A percentile compares a stretch with the other conserved stretches of the same genome.
Conservation (phyloP, 1,140 invertebrate genomes). For the Melipona quadrifasciata region DNA sequence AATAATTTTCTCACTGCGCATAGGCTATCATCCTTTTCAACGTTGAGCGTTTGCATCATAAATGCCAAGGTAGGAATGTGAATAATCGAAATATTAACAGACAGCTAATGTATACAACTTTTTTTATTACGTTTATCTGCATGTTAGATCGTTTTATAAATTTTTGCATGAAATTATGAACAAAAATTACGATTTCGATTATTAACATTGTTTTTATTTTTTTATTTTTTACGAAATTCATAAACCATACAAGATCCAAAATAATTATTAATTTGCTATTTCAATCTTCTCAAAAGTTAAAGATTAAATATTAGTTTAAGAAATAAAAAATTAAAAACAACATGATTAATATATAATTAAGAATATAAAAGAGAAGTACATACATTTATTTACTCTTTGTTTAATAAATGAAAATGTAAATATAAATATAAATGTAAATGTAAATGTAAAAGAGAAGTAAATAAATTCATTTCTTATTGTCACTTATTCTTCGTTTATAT, state of each 20-base stretch:
- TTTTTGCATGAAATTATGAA: neutral
- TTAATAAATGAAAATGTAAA: too few relatives aligned
- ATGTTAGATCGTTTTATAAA: neutral
- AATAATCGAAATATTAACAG: slow-evolving; percentile 15
- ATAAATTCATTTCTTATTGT: neutral
- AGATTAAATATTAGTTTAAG: neutral
- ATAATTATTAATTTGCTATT: neutral
- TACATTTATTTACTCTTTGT: neutral
- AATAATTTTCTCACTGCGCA: slow-evolving; percentile 52
- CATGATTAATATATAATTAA: neutral
- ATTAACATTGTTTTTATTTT: neutral
- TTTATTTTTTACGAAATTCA: neutral
- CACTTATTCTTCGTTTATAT: neutral
- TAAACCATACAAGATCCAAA: neutral
- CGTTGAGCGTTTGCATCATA: neutral
- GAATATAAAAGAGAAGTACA: neutral
- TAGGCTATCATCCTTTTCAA: slow-evolving; percentile 1
- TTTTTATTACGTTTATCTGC: neutral
- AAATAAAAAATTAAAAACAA: too few relatives aligned
- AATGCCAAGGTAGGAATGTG: neutral
- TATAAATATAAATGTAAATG: too few relatives aligned
- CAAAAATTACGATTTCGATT: neutral
- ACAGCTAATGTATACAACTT: neutral
- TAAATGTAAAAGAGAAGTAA: too few relatives aligned
- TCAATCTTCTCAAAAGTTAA: neutral